Conservation (phyloP, 1,140 invertebrate genomes). For the Phenacoccus solenopsis region DNA sequence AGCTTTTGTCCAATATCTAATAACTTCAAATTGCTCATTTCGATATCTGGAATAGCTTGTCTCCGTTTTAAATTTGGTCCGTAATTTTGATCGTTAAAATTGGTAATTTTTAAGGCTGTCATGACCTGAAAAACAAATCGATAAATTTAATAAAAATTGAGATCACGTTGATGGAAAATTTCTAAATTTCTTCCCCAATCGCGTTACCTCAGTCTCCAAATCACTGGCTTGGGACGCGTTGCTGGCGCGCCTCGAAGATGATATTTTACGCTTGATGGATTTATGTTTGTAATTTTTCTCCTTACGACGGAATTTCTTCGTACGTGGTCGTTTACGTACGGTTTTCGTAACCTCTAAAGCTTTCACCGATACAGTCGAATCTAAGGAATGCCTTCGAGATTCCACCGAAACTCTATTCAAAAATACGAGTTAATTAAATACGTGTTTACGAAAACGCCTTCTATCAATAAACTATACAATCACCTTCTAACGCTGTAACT, state of each 20-base stretch:
- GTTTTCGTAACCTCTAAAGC: slow-evolving; percentile 66
- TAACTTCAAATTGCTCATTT: neutral
- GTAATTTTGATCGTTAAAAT: neutral
- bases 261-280: neutral
- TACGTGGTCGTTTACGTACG: slow-evolving; percentile 29
- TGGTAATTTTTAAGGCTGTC: neutral
- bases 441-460: neutral
- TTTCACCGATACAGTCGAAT: slow-evolving; percentile 71
- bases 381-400: slow-evolving; percentile 61
- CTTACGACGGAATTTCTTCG: neutral
- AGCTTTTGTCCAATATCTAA: neutral
- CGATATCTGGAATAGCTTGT: neutral
- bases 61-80: neutral
- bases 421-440: neutral
- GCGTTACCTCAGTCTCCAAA: neutral
- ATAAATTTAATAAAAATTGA: neutral
- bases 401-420: slow-evolving; percentile 62
- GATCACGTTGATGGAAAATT: neutral
- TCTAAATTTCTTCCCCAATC: too few relatives aligned
- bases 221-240: neutral
- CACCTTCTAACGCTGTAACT: slow-evolving; percentile 40
- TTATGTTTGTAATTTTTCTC: neutral
- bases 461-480: slow-evolving; percentile 19
- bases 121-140: neutral
- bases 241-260: neutral